phyloP scores from a whole-genome alignment of 2,113 vertebrate genomes.

The Lophotis ruficrista region DNA sequence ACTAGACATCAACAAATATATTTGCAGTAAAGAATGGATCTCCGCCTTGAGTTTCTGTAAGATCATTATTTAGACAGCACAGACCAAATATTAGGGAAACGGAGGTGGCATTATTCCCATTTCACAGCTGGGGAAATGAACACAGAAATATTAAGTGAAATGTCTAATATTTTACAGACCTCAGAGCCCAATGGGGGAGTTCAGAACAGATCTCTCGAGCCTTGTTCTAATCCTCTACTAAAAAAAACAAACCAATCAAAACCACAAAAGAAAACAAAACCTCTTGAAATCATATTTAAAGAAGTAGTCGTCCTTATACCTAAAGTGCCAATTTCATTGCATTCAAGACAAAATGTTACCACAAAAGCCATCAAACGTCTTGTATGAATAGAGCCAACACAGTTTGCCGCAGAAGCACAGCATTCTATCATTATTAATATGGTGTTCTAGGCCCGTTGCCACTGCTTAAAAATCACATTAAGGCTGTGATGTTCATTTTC shows the following conservation, averaged over 20 bases:
- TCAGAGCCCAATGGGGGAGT: neutral
- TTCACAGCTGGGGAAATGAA: neutral
- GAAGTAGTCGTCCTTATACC: neutral
- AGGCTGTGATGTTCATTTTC: neutral
- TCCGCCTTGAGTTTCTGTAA: neutral
- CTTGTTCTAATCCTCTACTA: neutral
- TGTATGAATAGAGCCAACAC: neutral
- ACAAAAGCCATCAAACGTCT: neutral
- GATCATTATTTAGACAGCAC: neutral
- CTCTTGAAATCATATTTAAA: neutral
- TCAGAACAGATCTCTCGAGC: neutral
- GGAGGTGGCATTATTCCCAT: neutral
- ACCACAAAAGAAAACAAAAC: neutral
- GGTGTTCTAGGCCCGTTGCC: neutral
- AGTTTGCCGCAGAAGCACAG: neutral
- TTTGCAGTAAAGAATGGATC: neutral
- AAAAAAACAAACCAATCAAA: neutral
- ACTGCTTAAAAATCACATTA: constrained; percentile 32
- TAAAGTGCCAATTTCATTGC: neutral
- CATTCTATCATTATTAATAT: neutral
- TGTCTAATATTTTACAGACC: neutral
- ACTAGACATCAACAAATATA: neutral
- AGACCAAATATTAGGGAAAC: neutral
- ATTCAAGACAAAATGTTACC: neutral
- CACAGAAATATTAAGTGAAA: neutral